These are phyloP conservation scores for Psophia crepitans DNA, from an alignment of 2,113 vertebrate genomes.

Conservation along the genomic window DNA sequence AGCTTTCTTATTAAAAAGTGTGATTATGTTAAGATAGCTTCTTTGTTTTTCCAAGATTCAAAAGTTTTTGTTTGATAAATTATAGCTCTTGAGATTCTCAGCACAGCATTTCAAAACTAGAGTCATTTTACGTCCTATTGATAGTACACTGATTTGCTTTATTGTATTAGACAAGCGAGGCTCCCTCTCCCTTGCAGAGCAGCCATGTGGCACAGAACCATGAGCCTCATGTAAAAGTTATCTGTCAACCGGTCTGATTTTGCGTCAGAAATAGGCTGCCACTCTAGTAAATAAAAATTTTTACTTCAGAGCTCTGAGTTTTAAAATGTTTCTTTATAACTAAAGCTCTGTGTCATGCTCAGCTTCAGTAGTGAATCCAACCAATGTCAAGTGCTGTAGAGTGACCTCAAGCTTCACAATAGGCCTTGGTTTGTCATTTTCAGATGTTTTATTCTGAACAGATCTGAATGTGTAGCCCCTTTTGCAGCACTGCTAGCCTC, in stretches of 20 bases:
- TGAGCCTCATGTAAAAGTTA: neutral
- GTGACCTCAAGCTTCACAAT: rapidly evolving
- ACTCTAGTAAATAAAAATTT: neutral
- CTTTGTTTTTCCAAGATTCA: neutral
- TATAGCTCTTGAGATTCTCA: neutral
- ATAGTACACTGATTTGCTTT: neutral
- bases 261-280: neutral
- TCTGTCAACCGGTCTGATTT: neutral
- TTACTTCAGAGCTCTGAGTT: rapidly evolving
- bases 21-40: neutral
- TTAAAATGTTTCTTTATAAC: rapidly evolving
- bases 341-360: rapidly evolving
- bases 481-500: neutral
- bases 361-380: neutral
- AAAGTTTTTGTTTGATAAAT: neutral
- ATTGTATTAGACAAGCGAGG: neutral
- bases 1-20: neutral
- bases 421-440: neutral
- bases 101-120: neutral
- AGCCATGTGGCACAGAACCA: neutral
- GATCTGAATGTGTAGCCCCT: no score
- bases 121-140: neutral
- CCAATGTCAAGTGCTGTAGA: no score
- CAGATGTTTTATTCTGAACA: neutral
- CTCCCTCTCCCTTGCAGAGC: neutral